Conservation (phyloP, 2,888 invertebrate genomes). For the Hermaeophaga mercurialis region DNA sequence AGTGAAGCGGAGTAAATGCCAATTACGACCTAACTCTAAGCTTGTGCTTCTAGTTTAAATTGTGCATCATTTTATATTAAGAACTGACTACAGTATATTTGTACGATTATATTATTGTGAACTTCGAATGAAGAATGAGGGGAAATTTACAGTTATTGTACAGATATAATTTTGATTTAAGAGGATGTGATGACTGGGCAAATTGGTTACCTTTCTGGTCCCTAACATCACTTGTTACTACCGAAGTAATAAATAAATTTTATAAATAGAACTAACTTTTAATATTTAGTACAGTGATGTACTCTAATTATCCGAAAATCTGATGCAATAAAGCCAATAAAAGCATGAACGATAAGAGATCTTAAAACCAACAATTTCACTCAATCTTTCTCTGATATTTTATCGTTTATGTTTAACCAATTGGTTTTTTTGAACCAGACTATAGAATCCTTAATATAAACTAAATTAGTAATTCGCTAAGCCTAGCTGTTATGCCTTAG, state of each 20-base stretch:
- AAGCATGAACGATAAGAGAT: conserved; percentile 2
- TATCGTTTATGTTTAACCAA: conserved; percentile 2
- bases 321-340: background rate
- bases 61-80: conserved; percentile 29
- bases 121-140: conserved; percentile 34
- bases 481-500: conserved; percentile 55
- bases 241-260: conserved; percentile 47
- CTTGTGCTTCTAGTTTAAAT: conserved; percentile 31
- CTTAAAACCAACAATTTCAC: background rate
- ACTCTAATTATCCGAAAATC: conserved; percentile 11
- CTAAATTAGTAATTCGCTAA: conserved; percentile 17
- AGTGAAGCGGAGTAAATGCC: conserved; percentile 40
- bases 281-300: conserved; percentile 17
- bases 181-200: conserved; percentile 54
- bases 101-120: conserved; percentile 35
- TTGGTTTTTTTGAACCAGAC: background rate
- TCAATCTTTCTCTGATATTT: background rate
- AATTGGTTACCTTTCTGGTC: conserved; percentile 53
- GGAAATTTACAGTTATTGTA: conserved; percentile 33
- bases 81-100: conserved; percentile 34
- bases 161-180: conserved; percentile 33
- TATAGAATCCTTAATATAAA: background rate
- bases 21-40: conserved; percentile 15
- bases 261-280: conserved; percentile 28
- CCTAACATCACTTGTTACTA: conserved; percentile 56